phyloP scores from a whole-genome alignment of 92 coral and sea anemone species.

The Micromussa lordhowensis region DNA sequence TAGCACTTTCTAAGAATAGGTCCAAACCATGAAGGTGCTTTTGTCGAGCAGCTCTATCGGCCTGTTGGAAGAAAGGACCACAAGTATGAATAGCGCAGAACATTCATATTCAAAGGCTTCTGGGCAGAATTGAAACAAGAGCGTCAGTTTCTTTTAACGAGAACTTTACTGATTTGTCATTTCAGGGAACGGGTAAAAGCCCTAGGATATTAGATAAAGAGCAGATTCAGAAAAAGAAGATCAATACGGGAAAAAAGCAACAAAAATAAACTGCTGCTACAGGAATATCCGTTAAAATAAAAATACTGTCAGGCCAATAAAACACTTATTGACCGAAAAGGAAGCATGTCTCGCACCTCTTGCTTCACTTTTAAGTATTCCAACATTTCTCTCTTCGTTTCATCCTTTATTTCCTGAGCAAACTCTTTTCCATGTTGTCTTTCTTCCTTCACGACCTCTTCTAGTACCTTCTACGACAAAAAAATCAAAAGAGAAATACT shows the following conservation, averaged over 20 bases:
- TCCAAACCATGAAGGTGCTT: conserved; percentile 84
- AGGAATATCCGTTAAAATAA: no score
- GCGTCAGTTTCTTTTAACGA: neutral
- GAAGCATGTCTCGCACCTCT: conserved; percentile 35
- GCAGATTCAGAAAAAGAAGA: no score
- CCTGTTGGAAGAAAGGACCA: conserved; percentile 56
- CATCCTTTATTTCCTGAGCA: conserved; percentile 60
- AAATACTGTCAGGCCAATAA: no score
- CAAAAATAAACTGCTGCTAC: no score
- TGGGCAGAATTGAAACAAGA: neutral
- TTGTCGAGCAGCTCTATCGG: conserved; percentile 76
- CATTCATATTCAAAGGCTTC: neutral
- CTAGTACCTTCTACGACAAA: conserved; percentile 66
- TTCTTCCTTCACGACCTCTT: conserved; percentile 79
- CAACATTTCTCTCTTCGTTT: conserved; percentile 72
- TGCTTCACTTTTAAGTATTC: conserved; percentile 67
- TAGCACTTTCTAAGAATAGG: conserved; percentile 87
- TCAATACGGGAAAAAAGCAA: no score
- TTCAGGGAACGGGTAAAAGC: no score
- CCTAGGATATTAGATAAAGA: no score
- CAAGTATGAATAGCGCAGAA: neutral
- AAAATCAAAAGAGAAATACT: neutral
- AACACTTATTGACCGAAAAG: neutral
- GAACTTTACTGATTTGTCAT: neutral
- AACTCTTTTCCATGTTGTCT: conserved; percentile 67